Conservation (phyloP, 2,113 vertebrate genomes). For the Rousettus leschenaultii region DNA sequence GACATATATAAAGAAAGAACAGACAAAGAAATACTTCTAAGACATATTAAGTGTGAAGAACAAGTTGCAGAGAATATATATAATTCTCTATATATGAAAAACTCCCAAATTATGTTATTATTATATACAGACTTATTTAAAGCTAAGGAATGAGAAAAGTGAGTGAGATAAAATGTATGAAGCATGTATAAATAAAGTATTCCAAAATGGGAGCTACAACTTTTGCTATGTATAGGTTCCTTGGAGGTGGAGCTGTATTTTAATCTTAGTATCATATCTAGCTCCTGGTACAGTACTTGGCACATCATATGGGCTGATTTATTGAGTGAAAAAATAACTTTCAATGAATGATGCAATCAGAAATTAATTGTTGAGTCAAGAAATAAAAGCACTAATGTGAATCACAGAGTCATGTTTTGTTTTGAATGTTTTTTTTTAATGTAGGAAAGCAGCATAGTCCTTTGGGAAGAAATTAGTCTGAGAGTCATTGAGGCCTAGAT, state of each 20-base stretch:
- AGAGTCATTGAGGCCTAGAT: neutral
- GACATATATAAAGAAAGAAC: neutral
- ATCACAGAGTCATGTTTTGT: neutral
- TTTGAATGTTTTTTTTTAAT: neutral
- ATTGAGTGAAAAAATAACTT: constrained; percentile 7
- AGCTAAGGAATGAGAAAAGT: neutral
- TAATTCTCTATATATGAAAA: neutral
- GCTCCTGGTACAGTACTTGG: neutral
- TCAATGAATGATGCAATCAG: constrained; percentile 42
- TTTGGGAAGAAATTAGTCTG: constrained; percentile 14
- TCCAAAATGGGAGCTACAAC: neutral
- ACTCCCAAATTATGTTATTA: neutral
- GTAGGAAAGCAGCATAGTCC: neutral
- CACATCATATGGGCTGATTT: neutral
- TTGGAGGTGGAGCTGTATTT: neutral
- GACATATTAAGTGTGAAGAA: neutral
- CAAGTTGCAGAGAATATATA: neutral
- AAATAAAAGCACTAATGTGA: neutral
- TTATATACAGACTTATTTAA: neutral
- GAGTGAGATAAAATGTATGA: neutral
- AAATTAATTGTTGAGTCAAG: constrained; percentile 44
- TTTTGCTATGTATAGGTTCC: neutral
- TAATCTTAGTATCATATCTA: neutral
- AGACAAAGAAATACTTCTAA: neutral
- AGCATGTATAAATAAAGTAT: neutral